A percentile compares a stretch with the other conserved stretches of the same genome.
Conservation (phyloP, 1,140 invertebrate species). For the Neodiprion virginianus region DNA sequence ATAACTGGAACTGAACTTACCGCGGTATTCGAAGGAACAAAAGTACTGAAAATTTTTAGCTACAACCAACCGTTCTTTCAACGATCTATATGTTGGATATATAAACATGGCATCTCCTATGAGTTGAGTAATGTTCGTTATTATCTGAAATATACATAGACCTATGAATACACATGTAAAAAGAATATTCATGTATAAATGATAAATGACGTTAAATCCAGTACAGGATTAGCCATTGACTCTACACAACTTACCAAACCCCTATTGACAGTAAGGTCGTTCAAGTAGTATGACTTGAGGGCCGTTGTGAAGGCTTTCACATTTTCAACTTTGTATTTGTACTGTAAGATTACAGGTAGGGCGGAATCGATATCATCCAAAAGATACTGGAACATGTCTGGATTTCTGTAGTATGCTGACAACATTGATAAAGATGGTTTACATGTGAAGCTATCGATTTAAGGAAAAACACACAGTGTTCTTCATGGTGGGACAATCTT, state of each 20-base stretch:
- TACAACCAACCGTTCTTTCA: neutral
- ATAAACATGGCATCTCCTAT: neutral
- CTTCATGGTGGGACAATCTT: too few relatives aligned
- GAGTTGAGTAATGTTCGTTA: neutral
- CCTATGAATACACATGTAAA: too few relatives aligned
- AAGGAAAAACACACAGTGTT: too few relatives aligned
- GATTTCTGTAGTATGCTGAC: neutral
- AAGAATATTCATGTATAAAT: too few relatives aligned
- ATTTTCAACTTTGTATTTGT: neutral
- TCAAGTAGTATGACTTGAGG: neutral
- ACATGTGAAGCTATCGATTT: too few relatives aligned
- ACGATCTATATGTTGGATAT: neutral
- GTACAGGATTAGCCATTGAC: neutral
- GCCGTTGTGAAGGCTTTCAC: neutral
- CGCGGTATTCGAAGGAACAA: neutral
- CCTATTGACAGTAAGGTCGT: neutral
- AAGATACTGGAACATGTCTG: neutral
- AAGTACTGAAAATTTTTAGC: neutral
- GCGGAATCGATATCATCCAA: neutral
- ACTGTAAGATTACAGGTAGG: neutral
- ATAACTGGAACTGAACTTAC: neutral
- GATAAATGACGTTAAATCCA: neutral
- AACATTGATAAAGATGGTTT: too few relatives aligned
- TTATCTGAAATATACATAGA: neutral
- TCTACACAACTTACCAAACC: neutral